phyloP scores from a whole-genome alignment of 2,888 invertebrate genomes.

The Ophion costatus region DNA sequence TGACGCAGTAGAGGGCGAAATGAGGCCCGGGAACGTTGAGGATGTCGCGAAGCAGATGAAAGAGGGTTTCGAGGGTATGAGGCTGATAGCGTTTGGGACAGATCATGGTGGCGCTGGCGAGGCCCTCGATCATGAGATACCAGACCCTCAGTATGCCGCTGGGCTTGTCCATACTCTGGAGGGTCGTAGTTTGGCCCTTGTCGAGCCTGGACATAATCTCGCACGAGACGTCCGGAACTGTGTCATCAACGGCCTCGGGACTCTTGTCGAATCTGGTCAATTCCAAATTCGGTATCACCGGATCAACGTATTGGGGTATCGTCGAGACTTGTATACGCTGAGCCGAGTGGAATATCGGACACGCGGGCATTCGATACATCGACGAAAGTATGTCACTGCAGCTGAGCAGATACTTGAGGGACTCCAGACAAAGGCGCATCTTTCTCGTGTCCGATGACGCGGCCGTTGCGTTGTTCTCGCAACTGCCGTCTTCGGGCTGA shows the following conservation, averaged over 20 bases:
- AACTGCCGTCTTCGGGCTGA: slow-evolving; percentile 65
- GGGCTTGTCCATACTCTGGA: slow-evolving; percentile 89
- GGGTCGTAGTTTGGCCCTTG: slow-evolving; percentile 85
- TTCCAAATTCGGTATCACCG: slow-evolving; percentile 91
- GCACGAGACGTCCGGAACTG: slow-evolving; percentile 88
- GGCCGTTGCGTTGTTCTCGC: not conserved
- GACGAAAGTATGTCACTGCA: slow-evolving; percentile 94
- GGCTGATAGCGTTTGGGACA: slow-evolving; percentile 92
- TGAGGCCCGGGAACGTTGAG: slow-evolving; percentile 93
- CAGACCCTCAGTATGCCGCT: slow-evolving; percentile 95
- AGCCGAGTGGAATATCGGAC: slow-evolving; percentile 95
- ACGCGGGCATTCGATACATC: slow-evolving; percentile 98
- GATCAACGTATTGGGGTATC: slow-evolving; percentile 92
- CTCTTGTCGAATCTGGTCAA: slow-evolving; percentile 87
- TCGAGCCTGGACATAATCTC: slow-evolving; percentile 85
- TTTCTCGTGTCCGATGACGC: slow-evolving; percentile 71
- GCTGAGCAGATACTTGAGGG: slow-evolving; percentile 92
- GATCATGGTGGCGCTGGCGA: slow-evolving; percentile 92
- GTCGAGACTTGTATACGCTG: slow-evolving; percentile 92
- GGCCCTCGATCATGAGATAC: slow-evolving; percentile 94
- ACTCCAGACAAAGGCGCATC: slow-evolving; percentile 88
- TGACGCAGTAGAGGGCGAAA: slow-evolving; percentile 96
- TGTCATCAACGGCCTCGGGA: slow-evolving; percentile 87
- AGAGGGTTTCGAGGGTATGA: slow-evolving; percentile 93
- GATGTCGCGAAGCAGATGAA: slow-evolving; percentile 92